Percentiles rank a stretch among this genome's conserved stretches.
Evolutionary conservation across 2,797 vertebrate genomes (phyloP).

Genomic region (Emys orbicularis): DNA sequence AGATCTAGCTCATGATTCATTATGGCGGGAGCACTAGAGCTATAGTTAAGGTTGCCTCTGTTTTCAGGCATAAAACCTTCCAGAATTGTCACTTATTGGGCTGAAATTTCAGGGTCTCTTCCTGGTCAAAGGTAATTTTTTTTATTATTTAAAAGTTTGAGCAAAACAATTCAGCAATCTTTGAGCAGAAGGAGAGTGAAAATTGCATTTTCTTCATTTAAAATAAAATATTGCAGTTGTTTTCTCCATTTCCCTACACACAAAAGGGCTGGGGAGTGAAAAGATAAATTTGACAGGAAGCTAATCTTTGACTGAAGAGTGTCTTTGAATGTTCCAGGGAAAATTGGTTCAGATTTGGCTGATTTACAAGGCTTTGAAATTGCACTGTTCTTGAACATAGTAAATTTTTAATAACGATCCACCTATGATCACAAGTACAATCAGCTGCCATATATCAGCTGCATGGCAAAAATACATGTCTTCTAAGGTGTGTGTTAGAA

Average conservation of each 20-base stretch:
- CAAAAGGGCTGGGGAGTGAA: neutral
- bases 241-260: neutral
- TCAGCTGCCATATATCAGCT: neutral
- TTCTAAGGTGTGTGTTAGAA: fast-evolving
- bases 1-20: neutral
- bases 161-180: neutral
- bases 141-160: neutral
- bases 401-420: neutral
- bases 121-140: neutral
- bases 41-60: neutral
- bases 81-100: neutral
- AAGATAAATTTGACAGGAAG: neutral
- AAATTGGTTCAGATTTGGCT: neutral
- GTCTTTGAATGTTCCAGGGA: neutral
- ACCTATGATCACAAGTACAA: fast-evolving
- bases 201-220: neutral
- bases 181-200: neutral
- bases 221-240: neutral
- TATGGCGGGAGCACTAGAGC: neutral
- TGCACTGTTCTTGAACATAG: neutral
- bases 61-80: neutral
- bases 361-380: neutral
- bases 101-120: neutral
- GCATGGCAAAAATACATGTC: fast-evolving
- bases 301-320: neutral